phyloP scores from a whole-genome alignment of 1,140 invertebrate genomes.

The Drosophila funebris region DNA sequence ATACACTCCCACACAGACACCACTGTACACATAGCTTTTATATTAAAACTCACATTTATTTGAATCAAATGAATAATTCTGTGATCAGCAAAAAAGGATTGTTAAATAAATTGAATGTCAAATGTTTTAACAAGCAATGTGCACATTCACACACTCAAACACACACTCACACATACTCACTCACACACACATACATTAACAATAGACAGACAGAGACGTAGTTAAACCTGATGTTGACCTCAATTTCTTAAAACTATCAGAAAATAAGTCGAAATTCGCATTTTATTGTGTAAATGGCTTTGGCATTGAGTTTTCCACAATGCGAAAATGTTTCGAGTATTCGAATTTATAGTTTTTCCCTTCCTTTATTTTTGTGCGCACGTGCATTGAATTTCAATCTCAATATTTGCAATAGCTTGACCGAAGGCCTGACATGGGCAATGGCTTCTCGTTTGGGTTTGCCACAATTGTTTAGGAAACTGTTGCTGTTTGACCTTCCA shows the following conservation, averaged over 20 bases:
- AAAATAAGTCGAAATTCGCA: slow-evolving; percentile 35
- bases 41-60: background rate
- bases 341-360: slow-evolving; percentile 33
- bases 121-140: slow-evolving; percentile 17
- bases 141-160: background rate
- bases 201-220: background rate
- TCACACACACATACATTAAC: background rate
- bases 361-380: slow-evolving; percentile 20
- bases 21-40: background rate
- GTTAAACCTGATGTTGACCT: slow-evolving; percentile 14
- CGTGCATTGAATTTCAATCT: slow-evolving; percentile 40
- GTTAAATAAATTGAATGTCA: slow-evolving; percentile 41
- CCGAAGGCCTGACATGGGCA: background rate
- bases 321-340: slow-evolving; percentile 26
- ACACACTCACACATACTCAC: background rate
- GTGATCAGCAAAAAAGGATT: slow-evolving; percentile 13
- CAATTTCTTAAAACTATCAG: slow-evolving; percentile 35
- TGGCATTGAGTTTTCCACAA: slow-evolving; percentile 44
- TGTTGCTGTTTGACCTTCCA: slow-evolving; percentile 48
- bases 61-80: slow-evolving; percentile 26
- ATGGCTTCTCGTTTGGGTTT: background rate
- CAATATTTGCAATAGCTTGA: slow-evolving; percentile 29
- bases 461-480: slow-evolving; percentile 33
- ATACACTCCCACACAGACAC: background rate
- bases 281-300: slow-evolving; percentile 56